Percentiles rank a stretch among this genome's conserved stretches.
phyloP scores from a whole-genome alignment of 2,888 invertebrate species.

The Acrocyrtus sp. region DNA sequence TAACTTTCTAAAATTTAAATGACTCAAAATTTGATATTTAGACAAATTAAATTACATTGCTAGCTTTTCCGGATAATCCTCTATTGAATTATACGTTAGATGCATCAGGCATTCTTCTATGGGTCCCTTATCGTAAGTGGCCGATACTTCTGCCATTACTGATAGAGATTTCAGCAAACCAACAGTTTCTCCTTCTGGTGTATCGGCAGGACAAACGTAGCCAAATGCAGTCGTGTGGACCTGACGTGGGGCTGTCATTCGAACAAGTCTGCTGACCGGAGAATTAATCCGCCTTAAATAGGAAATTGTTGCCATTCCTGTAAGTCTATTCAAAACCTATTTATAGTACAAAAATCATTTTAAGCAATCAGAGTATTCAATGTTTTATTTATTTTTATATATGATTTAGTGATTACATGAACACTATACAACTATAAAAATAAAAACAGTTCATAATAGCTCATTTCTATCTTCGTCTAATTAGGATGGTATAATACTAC shows the following conservation, averaged over 20 bases:
- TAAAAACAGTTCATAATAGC: not conserved
- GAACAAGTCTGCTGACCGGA: constrained; percentile 73
- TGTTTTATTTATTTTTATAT: too few relatives aligned
- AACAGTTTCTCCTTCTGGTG: constrained; percentile 69
- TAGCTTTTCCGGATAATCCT: constrained; percentile 69
- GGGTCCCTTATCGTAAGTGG: constrained; percentile 68
- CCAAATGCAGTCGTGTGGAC: constrained; percentile 74
- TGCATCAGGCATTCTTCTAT: constrained; percentile 74
- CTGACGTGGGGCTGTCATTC: constrained; percentile 73
- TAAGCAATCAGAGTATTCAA: too few relatives aligned
- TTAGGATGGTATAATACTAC: constrained; percentile 27
- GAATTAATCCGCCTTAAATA: constrained; percentile 73
- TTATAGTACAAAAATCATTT: too few relatives aligned
- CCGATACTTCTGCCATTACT: constrained; percentile 73
- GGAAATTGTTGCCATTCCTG: constrained; percentile 72
- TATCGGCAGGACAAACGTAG: constrained; percentile 74
- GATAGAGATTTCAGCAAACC: constrained; percentile 72
- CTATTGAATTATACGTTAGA: constrained; percentile 74
- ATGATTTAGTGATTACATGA: too few relatives aligned
- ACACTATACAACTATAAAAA: too few relatives aligned
- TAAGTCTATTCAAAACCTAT: constrained; percentile 72
- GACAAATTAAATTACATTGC: not conserved
- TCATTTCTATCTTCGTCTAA: not conserved
- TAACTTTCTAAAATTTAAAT: too few relatives aligned
- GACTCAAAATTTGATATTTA: not conserved